Evolutionary conservation across 2,113 vertebrate genomes (phyloP), one percentile per base, ranked within the genome.

Genomic region (Ailuropoda melanoleuca): DNA sequence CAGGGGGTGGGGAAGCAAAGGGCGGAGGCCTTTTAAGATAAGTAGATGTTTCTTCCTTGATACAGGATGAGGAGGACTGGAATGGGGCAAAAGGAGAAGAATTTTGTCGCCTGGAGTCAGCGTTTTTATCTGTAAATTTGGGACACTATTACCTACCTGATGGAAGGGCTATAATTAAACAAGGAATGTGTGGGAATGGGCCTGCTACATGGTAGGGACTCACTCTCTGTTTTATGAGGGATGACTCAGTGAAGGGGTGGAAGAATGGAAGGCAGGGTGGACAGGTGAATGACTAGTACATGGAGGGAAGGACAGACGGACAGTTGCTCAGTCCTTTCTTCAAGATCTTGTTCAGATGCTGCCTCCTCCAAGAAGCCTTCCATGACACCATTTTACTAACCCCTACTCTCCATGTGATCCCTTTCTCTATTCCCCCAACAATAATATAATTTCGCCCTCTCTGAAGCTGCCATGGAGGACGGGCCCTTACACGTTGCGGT

Each of bases 41-140:
- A 77, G 66, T 10, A 81, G 66, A 64, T 24, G 8, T 68, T 50
- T 72, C 58, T 80, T 88, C 86, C 81, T 60, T 53, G 62, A 66
- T 10, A 15, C 12, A 9, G 31, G 60, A 86, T 19, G 78, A 88
- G 29, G 46, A 1, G 3, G 39, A 72, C 46, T 64, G 23, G 87
- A 92, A 96, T 93, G 31, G 43, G 72, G 58, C n/a, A 78, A 88
- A 87, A 84, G 84, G 56, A 80, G 60, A 55, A 89, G 12, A 70
- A 74, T 58, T 55, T 26, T 78, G 68, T 56, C 2, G 8, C 85
- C 60, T 83, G 55, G 60, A 77, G 43, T 50, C 87, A 93, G 53
- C 50, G 19, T 56, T 34, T 48, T 93, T 70, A 55, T 77, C 90
- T 88, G 46, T 58, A 24, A 48, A 82, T 39, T 39, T 60, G 87